phyloP scores from a whole-genome alignment of 2,888 invertebrate species.

The Sinhomidia bicolor region DNA sequence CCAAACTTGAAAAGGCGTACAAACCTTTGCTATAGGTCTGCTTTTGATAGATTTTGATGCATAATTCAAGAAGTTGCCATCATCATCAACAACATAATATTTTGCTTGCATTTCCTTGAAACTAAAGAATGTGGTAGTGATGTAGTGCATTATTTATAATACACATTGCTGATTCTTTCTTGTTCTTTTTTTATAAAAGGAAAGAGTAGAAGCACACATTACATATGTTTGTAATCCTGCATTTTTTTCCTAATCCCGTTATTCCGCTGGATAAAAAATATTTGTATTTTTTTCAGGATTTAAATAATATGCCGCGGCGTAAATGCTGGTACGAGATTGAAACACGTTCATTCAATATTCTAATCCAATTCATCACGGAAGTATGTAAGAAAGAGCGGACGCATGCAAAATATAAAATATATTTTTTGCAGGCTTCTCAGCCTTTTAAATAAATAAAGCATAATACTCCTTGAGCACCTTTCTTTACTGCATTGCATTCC shows the following conservation, averaged over 20 bases:
- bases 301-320: background rate
- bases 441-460: background rate
- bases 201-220: too few species aligned
- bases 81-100: too few species aligned
- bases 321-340: background rate
- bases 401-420: background rate
- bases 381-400: background rate
- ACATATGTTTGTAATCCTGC: too few species aligned
- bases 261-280: too few species aligned
- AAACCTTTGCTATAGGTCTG: too few species aligned
- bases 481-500: conserved; percentile 27
- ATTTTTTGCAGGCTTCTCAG: background rate
- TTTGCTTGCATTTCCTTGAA: too few species aligned
- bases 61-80: background rate
- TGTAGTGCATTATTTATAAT: too few species aligned
- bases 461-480: background rate
- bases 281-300: too few species aligned
- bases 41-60: background rate
- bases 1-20: background rate
- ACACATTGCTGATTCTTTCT: too few species aligned
- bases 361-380: background rate
- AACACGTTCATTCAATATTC: background rate
- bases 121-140: too few species aligned
- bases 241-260: background rate
- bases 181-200: too few species aligned